phyloP scores from a whole-genome alignment of 2,888 invertebrate genomes.

The Tenodera sinensis region DNA sequence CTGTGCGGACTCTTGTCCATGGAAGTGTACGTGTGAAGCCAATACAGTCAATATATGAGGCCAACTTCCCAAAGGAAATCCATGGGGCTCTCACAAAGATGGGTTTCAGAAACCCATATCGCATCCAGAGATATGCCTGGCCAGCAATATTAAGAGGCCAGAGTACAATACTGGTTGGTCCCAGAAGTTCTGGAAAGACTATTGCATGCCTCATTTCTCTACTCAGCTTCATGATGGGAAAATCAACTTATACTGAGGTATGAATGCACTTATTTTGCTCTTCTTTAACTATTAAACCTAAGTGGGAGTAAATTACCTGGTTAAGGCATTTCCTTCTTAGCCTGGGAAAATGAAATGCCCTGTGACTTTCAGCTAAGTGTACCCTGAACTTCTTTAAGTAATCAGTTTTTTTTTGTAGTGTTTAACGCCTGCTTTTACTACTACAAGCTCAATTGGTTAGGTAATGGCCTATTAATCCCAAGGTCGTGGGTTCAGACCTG shows the following conservation, averaged over 20 bases:
- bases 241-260: conserved; percentile 38
- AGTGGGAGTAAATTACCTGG: no score
- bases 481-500: no score
- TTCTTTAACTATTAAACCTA: no score
- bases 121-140: conserved; percentile 68
- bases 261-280: conserved; percentile 18
- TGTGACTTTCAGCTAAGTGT: no score
- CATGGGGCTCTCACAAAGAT: conserved; percentile 41
- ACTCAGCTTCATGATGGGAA: conserved; percentile 50
- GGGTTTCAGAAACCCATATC: conserved; percentile 46
- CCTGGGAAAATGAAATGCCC: not conserved
- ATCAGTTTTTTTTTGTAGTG: no score
- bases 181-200: conserved; percentile 63
- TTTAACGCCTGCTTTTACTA: no score
- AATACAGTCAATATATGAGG: not conserved
- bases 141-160: conserved; percentile 61
- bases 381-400: not conserved
- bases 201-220: conserved; percentile 66
- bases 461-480: no score
- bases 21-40: not conserved
- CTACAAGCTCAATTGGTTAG: no score
- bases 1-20: not conserved
- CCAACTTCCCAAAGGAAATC: not conserved
- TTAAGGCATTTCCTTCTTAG: not conserved
- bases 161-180: conserved; percentile 61